These are phyloP conservation scores for Drosophila leonis DNA, from an alignment of 2,888 invertebrate genomes.

Conservation along the genomic window DNA sequence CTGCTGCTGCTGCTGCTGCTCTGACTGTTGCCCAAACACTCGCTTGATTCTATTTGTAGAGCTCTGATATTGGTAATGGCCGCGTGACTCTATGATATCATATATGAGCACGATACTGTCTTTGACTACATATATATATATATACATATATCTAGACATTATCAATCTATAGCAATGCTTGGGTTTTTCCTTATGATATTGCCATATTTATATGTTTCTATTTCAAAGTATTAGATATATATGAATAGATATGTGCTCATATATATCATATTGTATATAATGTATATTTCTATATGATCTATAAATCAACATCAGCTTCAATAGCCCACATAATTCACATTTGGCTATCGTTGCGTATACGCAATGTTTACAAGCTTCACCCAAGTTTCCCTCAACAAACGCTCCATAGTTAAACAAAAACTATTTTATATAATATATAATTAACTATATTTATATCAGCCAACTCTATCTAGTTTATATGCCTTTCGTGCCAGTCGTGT, in stretches of 20 bases:
- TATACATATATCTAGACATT: not conserved
- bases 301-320: not conserved
- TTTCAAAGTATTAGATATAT: not conserved
- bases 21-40: conserved; percentile 47
- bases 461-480: not conserved
- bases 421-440: no score
- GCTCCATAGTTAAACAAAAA: not conserved
- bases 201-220: not conserved
- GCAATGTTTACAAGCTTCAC: not conserved
- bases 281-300: not conserved
- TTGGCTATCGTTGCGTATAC: conserved; percentile 4
- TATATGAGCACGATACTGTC: not conserved
- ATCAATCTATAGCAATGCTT: conserved; percentile 7
- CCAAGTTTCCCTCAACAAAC: no score
- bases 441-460: not conserved
- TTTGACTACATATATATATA: not conserved
- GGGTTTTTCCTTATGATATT: not conserved
- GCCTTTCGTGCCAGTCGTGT: not conserved
- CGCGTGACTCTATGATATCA: conserved; percentile 19
- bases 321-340: not conserved
- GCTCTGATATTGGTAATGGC: conserved; percentile 31
- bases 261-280: not conserved
- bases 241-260: not conserved
- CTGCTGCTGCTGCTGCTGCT: conserved; percentile 1
- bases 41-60: conserved; percentile 50